These are phyloP conservation scores for Psephotus haematonotus DNA, from an alignment of 2,113 vertebrate species.

Conservation along the genomic window DNA sequence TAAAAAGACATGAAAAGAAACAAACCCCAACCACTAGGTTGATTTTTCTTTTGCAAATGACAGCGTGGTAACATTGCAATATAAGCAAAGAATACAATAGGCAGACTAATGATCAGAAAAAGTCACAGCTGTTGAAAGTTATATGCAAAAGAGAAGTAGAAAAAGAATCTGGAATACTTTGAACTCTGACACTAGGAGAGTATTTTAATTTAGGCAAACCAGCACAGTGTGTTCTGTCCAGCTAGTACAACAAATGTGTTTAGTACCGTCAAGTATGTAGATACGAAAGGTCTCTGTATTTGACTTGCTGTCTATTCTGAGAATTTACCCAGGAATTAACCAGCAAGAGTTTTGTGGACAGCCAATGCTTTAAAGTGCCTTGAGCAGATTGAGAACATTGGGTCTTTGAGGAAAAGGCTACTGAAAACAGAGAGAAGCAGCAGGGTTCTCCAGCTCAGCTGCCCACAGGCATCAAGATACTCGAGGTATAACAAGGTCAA, in stretches of 20 bases:
- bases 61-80: neutral
- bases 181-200: neutral
- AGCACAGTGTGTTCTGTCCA: neutral
- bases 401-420: neutral
- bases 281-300: neutral
- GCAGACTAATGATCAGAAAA: neutral
- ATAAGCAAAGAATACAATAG: neutral
- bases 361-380: neutral
- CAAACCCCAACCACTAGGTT: fast-evolving
- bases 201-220: neutral
- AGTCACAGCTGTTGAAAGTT: neutral
- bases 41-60: neutral
- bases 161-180: neutral
- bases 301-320: neutral
- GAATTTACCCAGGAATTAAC: neutral
- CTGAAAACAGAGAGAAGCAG: neutral
- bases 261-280: neutral
- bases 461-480: neutral
- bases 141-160: neutral
- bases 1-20: neutral
- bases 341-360: neutral
- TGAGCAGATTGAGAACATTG: neutral
- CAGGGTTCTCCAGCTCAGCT: neutral
- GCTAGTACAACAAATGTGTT: neutral
- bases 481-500: neutral